Conservation (phyloP, 1,140 invertebrate species). For the Pantala flavescens region DNA sequence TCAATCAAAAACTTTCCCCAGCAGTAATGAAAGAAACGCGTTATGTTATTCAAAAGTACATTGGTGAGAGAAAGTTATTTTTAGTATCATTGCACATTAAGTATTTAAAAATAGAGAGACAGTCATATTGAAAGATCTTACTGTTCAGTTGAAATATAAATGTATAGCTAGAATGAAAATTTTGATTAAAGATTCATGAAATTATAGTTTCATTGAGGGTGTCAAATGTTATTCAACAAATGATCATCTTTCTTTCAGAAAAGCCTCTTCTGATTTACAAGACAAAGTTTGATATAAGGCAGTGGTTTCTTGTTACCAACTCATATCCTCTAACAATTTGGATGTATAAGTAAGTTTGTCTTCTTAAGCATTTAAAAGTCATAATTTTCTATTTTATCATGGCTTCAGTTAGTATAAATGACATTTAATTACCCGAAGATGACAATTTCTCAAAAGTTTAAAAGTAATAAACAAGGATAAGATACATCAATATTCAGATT, state of each 20-base stretch:
- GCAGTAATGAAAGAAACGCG: slow-evolving; percentile 53
- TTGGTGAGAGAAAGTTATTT: slow-evolving; percentile 60
- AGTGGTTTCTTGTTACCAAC: slow-evolving; percentile 86
- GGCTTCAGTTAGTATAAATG: too few species aligned
- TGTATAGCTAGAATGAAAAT: slow-evolving; percentile 4
- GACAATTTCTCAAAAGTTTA: too few species aligned
- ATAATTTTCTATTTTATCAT: too few species aligned
- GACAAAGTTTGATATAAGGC: slow-evolving; percentile 88
- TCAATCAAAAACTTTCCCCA: slow-evolving; percentile 58
- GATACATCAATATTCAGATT: too few species aligned
- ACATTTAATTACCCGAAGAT: too few species aligned
- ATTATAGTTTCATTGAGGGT: too few species aligned
- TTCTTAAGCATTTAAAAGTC: too few species aligned
- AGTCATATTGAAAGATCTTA: too few species aligned
- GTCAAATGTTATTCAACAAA: slow-evolving; percentile 13
- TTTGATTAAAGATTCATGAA: too few species aligned
- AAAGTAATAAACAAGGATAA: too few species aligned
- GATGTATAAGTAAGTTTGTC: slow-evolving; percentile 67
- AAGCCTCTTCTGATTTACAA: slow-evolving; percentile 74
- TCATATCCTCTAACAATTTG: slow-evolving; percentile 84
- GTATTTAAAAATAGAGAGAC: slow-evolving; percentile 29
- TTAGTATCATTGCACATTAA: background rate
- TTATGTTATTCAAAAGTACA: slow-evolving; percentile 92
- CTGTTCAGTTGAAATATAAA: slow-evolving; percentile 15
- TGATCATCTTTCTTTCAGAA: slow-evolving; percentile 43